Evolutionary conservation across 2,113 vertebrate species (phyloP).

Genomic region (Phrynosoma blainvillii): DNA sequence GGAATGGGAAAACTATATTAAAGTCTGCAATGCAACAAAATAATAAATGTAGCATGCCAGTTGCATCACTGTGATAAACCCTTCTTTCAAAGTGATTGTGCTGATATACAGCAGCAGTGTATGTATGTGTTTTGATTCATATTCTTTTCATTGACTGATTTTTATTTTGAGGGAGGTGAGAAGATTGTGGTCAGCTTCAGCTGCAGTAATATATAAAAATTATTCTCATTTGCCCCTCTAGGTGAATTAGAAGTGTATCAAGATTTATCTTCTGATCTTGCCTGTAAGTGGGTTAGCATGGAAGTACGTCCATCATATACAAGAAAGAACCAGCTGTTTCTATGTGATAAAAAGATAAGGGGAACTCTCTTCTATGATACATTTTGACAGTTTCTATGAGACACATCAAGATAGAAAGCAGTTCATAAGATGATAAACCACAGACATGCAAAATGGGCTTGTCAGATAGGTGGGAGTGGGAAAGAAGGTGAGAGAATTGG

Average conservation of each 20-base stretch:
- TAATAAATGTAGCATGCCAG: background rate
- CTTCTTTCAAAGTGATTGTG: background rate
- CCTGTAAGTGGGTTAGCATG: background rate
- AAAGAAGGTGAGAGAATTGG: background rate
- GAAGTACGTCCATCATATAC: background rate
- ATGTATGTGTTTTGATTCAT: background rate
- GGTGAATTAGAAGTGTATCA: background rate
- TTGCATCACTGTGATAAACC: background rate
- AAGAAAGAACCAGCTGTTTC: background rate
- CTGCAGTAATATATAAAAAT: background rate
- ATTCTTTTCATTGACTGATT: background rate
- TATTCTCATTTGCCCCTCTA: background rate
- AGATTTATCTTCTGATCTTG: background rate
- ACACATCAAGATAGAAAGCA: background rate
- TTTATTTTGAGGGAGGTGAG: background rate
- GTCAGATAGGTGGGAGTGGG: background rate
- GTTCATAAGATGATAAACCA: background rate
- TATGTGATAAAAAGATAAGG: background rate
- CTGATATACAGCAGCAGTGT: background rate
- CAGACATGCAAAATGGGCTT: background rate
- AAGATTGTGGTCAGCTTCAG: slow-evolving; percentile 2
- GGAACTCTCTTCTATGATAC: background rate
- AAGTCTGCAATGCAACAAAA: background rate
- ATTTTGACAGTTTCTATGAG: background rate
- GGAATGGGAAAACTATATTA: background rate